Conservation (phyloP, 2,113 vertebrate species). For the Camelus dromedarius region DNA sequence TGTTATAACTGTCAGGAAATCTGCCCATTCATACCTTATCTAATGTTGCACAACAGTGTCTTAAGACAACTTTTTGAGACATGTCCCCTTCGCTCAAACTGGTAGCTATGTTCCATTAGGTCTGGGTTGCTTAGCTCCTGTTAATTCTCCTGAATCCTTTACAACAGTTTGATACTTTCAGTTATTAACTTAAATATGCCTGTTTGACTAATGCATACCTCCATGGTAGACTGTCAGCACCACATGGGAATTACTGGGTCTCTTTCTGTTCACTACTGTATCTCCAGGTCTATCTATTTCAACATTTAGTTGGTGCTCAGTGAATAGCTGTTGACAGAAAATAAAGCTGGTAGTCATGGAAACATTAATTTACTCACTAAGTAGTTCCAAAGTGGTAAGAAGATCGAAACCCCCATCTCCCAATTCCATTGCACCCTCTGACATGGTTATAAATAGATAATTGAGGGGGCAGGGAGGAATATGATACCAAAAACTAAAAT, state of each 20-base stretch:
- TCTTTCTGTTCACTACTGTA: neutral
- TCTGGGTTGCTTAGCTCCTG: neutral
- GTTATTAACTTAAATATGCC: neutral
- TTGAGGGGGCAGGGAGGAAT: neutral
- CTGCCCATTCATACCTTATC: neutral
- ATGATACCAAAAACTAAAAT: neutral
- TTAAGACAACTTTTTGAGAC: neutral
- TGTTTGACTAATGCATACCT: neutral
- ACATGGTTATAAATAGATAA: neutral
- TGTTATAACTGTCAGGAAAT: neutral
- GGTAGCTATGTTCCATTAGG: rapidly evolving
- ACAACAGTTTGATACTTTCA: neutral
- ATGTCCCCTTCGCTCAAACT: neutral
- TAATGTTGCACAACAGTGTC: neutral
- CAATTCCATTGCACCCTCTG: neutral
- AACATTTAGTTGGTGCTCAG: neutral
- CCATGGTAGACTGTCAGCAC: neutral
- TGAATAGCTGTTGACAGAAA: neutral
- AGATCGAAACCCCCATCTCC: neutral
- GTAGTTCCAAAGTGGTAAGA: neutral
- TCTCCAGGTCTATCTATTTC: neutral
- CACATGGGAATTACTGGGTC: neutral
- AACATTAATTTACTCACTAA: neutral
- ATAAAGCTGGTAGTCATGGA: neutral
- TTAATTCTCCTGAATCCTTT: neutral